Base-by-base conservation (phyloP, 1,140 invertebrate genomes). In the Drosophila elegans region DNA sequence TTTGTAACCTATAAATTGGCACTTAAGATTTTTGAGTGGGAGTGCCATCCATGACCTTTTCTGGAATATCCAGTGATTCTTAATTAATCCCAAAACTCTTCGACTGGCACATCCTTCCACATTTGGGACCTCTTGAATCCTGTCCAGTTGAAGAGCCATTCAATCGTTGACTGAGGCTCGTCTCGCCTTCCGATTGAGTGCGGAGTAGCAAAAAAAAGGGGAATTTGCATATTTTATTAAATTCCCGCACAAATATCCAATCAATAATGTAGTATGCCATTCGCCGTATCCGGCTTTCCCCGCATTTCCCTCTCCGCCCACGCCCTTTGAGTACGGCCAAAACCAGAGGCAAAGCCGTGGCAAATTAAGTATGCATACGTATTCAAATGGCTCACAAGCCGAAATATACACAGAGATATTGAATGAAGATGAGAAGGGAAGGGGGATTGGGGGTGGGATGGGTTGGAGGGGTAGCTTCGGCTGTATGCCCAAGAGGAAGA, bases 171-270 rank as follows among this genome's bases (percentile, higher is more conserved):
- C 54, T 38, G 48, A 53, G 72, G 41, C 62, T 75, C 53, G 73
- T 48, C 45, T 46, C 49, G 72, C 32, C 59, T 75, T 73, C 42
- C 67, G 74, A 82, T 79, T 86, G 67, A 88, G 69, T 82, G 71
- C 67, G 51, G 74, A 69, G 60, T 39, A 56, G 46, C 71, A 56
- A 78, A 82, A 81, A 81, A 51, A 68, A 69, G 51, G 64, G 63
- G 73, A 84, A 89, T 88, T 89, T 89, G 69, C 84, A 88, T 88
- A 88, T 89, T 89, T 84, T 88, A 88, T 88, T 89, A 89, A 88
- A 88, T 88, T 88, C 80, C 73, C 84, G 53, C 73, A 89, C 76
- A 88, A 88, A 89, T 88, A 88, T 83, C 84, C 84, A 88, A 88
- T 88, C 84, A 88, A 88, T 88, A 88, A 89, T 89, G 77, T 88